Evolutionary conservation across 1,140 invertebrate species (phyloP), one percentile per base, ranked within the genome.

Genomic region (Plutomurus gul): DNA sequence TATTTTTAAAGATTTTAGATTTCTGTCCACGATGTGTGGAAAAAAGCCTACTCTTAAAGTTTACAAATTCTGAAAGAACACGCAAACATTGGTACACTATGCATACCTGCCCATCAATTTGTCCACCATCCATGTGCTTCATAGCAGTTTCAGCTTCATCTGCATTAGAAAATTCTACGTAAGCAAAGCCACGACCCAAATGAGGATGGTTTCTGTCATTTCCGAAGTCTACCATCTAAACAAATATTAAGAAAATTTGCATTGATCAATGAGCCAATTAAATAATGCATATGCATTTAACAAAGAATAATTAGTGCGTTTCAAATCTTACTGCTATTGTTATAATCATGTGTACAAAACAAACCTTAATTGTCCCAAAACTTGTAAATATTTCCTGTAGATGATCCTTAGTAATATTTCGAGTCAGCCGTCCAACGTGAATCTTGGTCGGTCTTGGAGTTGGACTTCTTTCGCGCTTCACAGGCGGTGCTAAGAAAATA

Each of bases 121-220:
- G 89, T 76, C 88, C 97, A 86, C 97, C 97, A 89, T 99, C 96
- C 97, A 99, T 99, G 84, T 99, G 95, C 87, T 98, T 99, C 91
- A 99, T 96, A 0, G 97, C 97, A 88, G 97, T 97, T 87, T 98
- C 96, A 37, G 97, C 97, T 87, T 98, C 96, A 84, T 98, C 96
- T 1, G 95, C 88, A 77, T 92, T 97, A 82, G 92, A 92, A 87
- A 94, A 99, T 85, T 99, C 97, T 7, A 99, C 93, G 86, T 98
- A 99, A 7, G 95, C 96, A 88, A 95, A 96, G 16, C 96, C 96
- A 30, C 93, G 90, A 25, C 94, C 93, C 81, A 96, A 89, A 85
- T 94, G 92, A 0, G 92, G 90, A 87, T 98, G 96, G 43, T 93
- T 88, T 79, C 96, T 91, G 84, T 99, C 96, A 74, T 91, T 89